Conservation (phyloP, 2,888 invertebrate species). For the Sepioteuthis lessoniana region DNA sequence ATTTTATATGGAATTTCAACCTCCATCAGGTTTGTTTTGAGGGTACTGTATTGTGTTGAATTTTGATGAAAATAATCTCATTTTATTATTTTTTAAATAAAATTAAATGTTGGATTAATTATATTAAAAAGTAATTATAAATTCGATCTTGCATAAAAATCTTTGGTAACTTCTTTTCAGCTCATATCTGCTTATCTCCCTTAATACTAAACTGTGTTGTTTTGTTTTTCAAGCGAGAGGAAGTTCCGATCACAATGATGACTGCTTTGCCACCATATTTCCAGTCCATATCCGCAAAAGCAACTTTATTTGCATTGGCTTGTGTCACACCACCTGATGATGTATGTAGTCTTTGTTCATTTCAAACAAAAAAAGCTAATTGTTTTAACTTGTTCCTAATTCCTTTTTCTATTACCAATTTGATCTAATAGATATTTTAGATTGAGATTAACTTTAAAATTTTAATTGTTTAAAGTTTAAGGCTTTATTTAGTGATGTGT, state of each 20-base stretch:
- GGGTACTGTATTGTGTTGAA: not conserved
- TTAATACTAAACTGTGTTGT: not conserved
- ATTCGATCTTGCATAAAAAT: not conserved
- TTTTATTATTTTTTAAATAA: not conserved
- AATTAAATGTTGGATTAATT: not conserved
- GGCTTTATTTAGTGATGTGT: too few species aligned
- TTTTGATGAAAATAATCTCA: too few species aligned
- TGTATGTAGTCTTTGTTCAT: slow-evolving; percentile 77
- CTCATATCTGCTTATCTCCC: not conserved
- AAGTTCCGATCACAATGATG: slow-evolving; percentile 82
- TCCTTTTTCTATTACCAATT: too few species aligned
- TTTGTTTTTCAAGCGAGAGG: slow-evolving; percentile 77
- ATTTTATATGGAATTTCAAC: not conserved
- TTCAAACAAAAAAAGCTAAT: too few species aligned
- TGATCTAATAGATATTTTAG: too few species aligned
- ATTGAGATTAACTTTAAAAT: too few species aligned
- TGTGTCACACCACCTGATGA: slow-evolving; percentile 89
- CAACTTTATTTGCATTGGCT: slow-evolving; percentile 89
- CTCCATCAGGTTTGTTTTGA: not conserved
- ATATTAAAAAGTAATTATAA: not conserved
- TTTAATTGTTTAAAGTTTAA: too few species aligned
- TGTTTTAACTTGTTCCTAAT: too few species aligned
- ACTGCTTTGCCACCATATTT: slow-evolving; percentile 89
- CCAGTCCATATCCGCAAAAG: slow-evolving; percentile 81
- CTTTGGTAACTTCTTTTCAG: not conserved